Percentiles rank a stretch among this genome's conserved stretches.
Evolutionary conservation across 2,888 invertebrate genomes (phyloP).

Genomic region (Endotricha flammealis): DNA sequence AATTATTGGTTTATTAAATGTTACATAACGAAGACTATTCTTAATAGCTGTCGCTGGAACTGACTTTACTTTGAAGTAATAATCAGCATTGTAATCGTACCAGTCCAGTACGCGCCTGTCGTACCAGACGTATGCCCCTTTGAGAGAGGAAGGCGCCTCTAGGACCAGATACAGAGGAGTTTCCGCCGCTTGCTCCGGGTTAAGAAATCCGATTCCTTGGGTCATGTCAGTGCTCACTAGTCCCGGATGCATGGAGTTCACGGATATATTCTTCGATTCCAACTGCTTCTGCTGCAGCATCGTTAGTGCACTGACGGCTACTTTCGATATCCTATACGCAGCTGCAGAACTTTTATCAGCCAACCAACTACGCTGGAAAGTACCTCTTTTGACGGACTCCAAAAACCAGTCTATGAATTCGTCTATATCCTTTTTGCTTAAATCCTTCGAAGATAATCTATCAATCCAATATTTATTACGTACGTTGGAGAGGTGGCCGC

Average conservation of each 20-base stretch:
- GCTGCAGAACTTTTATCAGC: conserved; percentile 74
- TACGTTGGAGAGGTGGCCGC: conserved; percentile 79
- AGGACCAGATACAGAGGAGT: conserved; percentile 76
- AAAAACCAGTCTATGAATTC: conserved; percentile 82
- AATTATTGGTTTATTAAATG: background rate
- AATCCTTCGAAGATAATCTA: conserved; percentile 38
- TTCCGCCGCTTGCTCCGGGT: conserved; percentile 75
- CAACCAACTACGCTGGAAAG: conserved; percentile 39
- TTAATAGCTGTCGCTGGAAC: conserved; percentile 6
- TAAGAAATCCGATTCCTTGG: conserved; percentile 75
- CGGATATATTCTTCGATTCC: conserved; percentile 70
- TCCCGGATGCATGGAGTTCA: conserved; percentile 85
- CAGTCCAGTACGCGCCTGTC: conserved; percentile 78
- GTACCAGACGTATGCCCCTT: conserved; percentile 82
- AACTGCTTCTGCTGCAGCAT: conserved; percentile 81
- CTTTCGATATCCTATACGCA: conserved; percentile 84
- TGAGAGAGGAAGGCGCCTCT: conserved; percentile 67
- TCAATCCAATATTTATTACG: conserved; percentile 62
- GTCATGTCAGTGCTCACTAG: conserved; percentile 88
- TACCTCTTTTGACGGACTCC: conserved; percentile 44
- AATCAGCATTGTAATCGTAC: conserved; percentile 53
- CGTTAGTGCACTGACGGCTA: conserved; percentile 83
- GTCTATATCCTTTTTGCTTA: conserved; percentile 46
- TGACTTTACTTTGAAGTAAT: conserved; percentile 47
- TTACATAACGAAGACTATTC: background rate